A percentile compares a stretch with the other conserved stretches of the same genome.
Conservation (phyloP, 2,797 vertebrate genomes). For the Clarias fuscus region DNA sequence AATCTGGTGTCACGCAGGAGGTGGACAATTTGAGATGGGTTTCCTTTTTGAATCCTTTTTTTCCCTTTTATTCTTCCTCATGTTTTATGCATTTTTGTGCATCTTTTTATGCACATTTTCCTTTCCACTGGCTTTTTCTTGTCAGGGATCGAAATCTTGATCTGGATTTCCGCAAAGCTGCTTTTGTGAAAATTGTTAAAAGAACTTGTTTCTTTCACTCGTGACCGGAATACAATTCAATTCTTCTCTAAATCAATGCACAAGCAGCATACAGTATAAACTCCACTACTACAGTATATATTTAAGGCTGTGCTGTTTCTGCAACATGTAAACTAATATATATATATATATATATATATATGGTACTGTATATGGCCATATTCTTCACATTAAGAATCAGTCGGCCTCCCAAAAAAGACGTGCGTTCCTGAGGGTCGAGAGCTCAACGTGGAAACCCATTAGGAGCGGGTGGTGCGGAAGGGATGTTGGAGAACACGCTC, state of each 20-base stretch:
- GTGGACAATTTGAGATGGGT: neutral
- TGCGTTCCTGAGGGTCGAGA: conserved; percentile 51
- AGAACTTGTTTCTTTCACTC: no score
- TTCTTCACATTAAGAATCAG: conserved; percentile 1
- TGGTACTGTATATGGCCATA: neutral
- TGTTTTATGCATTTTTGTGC: neutral
- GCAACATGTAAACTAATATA: no score
- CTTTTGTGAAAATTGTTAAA: neutral
- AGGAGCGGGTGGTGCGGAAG: conserved; percentile 48
- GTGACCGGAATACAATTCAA: neutral
- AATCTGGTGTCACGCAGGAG: neutral
- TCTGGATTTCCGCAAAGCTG: neutral
- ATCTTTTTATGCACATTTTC: neutral
- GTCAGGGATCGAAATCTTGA: neutral
- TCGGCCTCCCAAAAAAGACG: conserved; percentile 48
- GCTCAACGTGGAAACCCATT: conserved; percentile 53
- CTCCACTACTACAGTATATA: no score
- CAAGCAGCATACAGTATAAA: no score
- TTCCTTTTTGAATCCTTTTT: neutral
- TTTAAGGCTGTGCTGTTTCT: no score
- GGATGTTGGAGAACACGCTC: conserved; percentile 52
- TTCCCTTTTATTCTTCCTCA: neutral
- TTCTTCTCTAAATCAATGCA: no score
- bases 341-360: no score
- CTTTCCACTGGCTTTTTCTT: neutral